Evolutionary conservation across 2,113 vertebrate genomes (phyloP), one percentile per base, ranked within the genome.

Genomic region (Chiloscyllium plagiosum): DNA sequence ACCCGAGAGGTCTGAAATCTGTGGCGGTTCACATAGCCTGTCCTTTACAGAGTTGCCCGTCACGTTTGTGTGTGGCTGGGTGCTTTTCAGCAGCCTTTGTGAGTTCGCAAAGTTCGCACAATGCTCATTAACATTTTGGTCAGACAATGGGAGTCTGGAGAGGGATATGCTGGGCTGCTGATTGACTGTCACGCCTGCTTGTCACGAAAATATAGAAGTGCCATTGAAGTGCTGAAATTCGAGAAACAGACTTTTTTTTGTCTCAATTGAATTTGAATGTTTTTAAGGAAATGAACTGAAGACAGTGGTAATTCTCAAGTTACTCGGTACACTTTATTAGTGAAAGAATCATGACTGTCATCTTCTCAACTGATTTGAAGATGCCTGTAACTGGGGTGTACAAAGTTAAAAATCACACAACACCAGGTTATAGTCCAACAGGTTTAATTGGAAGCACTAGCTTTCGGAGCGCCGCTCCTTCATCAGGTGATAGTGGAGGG

Each of bases 121-220:
- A 50, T 33, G 68, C 94, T 52, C 26, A 95, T 95, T 95, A 72
- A 33, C 94, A 95, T 95, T 72, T 95, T 29, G 8, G 10, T 95
- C 94, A 95, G 94, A 95, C 94, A 95, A 72, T 72, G 69, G 0
- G 19, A 50, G 94, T 72, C 94, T 29, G 69, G 68, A 72, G 69
- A 52, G 22, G 42, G 69, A 47, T 52, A 33, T 50, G 29, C 89
- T 4, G 29, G 52, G 68, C 50, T 68, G 29, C 47, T 72, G 69
- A 72, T 47, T 17, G 68, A n/a, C 4, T 42, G 10, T 94, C 65
- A 42, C 3, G n/a, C 8, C 65, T 69, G 33, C 42, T n/a, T 26
- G 3, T 26, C 37, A 47, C 47, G 68, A 6, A 33, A 61, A 29
- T 50, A 72, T 42, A 94, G 19, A 69, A 26, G 65, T 47, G 65